Base-by-base conservation (phyloP, 2,888 invertebrate species). In the Epirrita christyi region DNA sequence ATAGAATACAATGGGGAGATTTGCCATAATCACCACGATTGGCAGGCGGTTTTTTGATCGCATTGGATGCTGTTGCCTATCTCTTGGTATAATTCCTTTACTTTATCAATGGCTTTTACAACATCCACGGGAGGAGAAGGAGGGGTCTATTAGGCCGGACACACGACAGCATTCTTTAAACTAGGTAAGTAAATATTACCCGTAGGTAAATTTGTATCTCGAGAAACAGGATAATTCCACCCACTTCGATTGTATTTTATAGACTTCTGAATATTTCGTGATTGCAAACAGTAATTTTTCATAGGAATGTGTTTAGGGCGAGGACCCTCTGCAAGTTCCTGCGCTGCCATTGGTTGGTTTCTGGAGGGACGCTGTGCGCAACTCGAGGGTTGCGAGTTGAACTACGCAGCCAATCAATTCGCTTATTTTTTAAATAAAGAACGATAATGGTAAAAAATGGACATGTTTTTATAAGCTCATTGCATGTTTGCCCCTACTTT, bases 331-430 rank as follows among this genome's bases (percentile, higher is more conserved):
- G 0, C 57, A 63, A 71, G 67, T 71, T 62, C 40, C 66, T 49
- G 67, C 50, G 66, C 66, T 75, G 63, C 77, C 48, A 91, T 91
- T 91, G 91, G 91, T 73, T 66, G 75, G 47, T 60, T 55, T 41
- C 37, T 55, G 61, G 72, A 81, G 80, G 82, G 81, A 76, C 78
- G 80, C 83, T 73, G 79, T 77, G 84, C 81, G 72, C 64, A 57
- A 59, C 66, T 65, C 64, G 72, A 76, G 82, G 83, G 79, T 76
- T 58, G 75, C 61, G 50, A 62, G 67, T 63, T 54, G 66, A 63
- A 69, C 70, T 79, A 86, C 89, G 88, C 88, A 92, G 83, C 92
- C 92, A 92, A 92, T 92, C 89, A 90, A 91, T 92, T 88, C 84
- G 71, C 86, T 78, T 71, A 85, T 90, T 90, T 90, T 91, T 92